Percentiles rank a stretch among this genome's conserved stretches.
phyloP scores from a whole-genome alignment of 2,888 invertebrate genomes.

The Ischnura elegans region DNA sequence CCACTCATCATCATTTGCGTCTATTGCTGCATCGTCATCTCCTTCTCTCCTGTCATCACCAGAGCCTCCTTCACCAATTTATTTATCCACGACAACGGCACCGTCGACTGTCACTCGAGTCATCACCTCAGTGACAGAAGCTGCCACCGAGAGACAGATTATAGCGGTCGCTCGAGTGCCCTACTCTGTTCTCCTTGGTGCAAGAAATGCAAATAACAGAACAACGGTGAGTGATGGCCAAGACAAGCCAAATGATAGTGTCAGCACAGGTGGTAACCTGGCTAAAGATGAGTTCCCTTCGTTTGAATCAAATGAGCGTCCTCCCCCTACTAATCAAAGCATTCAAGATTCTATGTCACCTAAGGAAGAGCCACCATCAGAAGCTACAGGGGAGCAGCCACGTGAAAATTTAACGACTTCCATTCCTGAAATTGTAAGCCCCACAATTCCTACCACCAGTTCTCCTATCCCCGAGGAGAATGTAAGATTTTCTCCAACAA shows the following conservation, averaged over 20 bases:
- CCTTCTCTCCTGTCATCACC: not conserved
- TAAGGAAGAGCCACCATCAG: not conserved
- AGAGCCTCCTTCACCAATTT: not conserved
- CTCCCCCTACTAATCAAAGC: not conserved
- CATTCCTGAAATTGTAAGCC: not conserved
- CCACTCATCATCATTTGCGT: conserved; percentile 48
- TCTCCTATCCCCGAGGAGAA: not conserved
- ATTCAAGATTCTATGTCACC: conserved; percentile 27
- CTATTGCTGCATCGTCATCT: conserved; percentile 16
- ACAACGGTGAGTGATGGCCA: conserved; percentile 51
- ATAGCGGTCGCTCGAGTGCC: conserved; percentile 75
- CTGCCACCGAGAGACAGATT: conserved; percentile 78
- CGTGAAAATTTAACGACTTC: not conserved
- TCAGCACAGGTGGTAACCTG: not conserved
- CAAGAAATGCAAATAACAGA: conserved; percentile 23
- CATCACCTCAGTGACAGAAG: conserved; percentile 78
- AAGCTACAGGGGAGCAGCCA: not conserved
- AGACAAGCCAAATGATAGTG: conserved; percentile 6
- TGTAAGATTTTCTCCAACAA: conserved; percentile 20
- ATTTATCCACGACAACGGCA: conserved; percentile 22
- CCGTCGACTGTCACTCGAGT: conserved; percentile 77
- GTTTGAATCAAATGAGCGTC: conserved; percentile 12
- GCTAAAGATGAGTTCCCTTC: conserved; percentile 26
- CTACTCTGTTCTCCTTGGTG: conserved; percentile 49
- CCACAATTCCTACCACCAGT: no score